Evolutionary conservation across 2,113 vertebrate genomes (phyloP).

Genomic region (Serilophus lunatus): DNA sequence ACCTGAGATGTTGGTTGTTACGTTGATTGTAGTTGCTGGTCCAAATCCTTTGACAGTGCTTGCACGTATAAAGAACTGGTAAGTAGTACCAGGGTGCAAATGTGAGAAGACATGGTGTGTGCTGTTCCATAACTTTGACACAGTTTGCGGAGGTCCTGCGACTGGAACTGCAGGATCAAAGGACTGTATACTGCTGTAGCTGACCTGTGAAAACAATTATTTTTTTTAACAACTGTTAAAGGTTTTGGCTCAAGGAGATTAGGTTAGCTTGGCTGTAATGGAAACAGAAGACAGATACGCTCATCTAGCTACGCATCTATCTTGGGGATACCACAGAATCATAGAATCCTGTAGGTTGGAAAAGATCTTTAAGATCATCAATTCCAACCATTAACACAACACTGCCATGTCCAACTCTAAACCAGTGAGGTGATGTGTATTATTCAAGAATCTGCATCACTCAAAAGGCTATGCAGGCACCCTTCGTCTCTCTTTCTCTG

Average conservation of each 20-base stretch:
- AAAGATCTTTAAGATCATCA: background rate
- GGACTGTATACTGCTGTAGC: constrained; percentile 88
- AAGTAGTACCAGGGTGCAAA: constrained; percentile 93
- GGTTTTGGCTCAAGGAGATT: background rate
- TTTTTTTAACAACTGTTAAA: background rate
- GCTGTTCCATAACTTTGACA: constrained; percentile 89
- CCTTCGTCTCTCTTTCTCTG: background rate
- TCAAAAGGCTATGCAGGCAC: background rate
- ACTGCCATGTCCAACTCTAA: background rate
- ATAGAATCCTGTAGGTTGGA: background rate
- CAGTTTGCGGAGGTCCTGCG: constrained; percentile 85
- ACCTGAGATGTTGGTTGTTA: constrained; percentile 99
- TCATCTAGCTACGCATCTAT: background rate
- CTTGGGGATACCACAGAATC: background rate
- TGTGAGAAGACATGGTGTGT: constrained; percentile 90
- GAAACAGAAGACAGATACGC: background rate
- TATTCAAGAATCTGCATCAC: background rate
- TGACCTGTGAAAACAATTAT: constrained; percentile 77
- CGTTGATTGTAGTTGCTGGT: constrained; percentile 86
- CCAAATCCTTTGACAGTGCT: constrained; percentile 96
- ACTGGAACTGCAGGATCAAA: constrained; percentile 94
- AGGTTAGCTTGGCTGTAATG: background rate
- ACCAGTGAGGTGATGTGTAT: background rate
- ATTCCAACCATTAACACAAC: background rate
- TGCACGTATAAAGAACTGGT: constrained; percentile 92